phyloP scores from a whole-genome alignment of 2,113 vertebrate species.

The Genyomyrus donnyi region DNA sequence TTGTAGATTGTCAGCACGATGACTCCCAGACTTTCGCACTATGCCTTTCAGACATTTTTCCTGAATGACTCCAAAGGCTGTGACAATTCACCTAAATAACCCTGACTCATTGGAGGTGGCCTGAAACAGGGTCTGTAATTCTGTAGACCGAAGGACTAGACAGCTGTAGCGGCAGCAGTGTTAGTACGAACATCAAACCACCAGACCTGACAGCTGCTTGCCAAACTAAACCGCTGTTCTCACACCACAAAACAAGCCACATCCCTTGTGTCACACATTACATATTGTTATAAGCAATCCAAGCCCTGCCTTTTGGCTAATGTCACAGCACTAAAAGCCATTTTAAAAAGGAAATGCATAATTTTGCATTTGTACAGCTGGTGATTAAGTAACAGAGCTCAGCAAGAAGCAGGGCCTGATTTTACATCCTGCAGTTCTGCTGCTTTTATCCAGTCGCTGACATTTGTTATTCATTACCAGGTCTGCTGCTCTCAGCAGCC shows the following conservation, averaged over 20 bases:
- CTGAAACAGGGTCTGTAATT: background rate
- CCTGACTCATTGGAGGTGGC: background rate
- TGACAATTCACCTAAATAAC: background rate
- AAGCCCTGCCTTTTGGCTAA: background rate
- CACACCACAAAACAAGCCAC: background rate
- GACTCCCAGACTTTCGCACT: background rate
- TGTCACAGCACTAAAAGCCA: background rate
- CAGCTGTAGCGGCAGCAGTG: background rate
- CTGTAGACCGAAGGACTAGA: background rate
- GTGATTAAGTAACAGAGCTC: background rate
- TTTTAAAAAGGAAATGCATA: background rate
- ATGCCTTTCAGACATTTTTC: background rate
- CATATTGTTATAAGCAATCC: background rate
- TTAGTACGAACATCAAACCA: background rate
- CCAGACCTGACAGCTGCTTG: background rate
- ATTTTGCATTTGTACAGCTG: background rate
- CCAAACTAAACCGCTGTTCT: background rate
- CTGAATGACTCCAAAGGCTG: background rate
- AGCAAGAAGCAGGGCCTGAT: background rate
- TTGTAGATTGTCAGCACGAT: background rate
- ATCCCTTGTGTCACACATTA: background rate
- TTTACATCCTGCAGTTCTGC: background rate
- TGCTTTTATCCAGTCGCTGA: conserved; percentile 7
- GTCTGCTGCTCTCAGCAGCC: background rate
- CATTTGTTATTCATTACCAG: conserved; percentile 20